phyloP scores from a whole-genome alignment of 1,140 invertebrate species.

The Penaeus vannamei region DNA sequence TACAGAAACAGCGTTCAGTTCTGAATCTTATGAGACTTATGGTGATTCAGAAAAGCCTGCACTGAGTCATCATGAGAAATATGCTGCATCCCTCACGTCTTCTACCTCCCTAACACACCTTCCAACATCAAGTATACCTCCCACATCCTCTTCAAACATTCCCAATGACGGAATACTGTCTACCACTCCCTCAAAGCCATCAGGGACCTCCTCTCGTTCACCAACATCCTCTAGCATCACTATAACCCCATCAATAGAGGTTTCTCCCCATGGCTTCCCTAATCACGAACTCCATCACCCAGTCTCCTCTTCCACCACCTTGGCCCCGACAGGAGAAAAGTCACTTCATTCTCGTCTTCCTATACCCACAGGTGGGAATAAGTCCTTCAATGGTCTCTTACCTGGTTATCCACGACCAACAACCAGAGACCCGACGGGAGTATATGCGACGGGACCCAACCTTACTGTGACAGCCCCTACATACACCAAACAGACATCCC shows the following conservation, averaged over 20 bases:
- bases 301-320: conserved; percentile 15
- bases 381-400: conserved; percentile 40
- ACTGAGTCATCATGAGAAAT: no score
- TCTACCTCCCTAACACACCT: no score
- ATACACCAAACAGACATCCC: background rate
- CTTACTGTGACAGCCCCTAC: background rate
- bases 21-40: background rate
- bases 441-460: conserved; percentile 31
- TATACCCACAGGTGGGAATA: conserved; percentile 52
- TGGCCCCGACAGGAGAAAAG: conserved; percentile 30
- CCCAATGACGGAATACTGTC: no score
- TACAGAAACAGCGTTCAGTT: background rate
- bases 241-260: background rate
- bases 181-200: no score
- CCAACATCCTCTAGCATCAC: background rate
- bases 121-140: no score
- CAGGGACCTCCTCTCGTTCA: background rate
- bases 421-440: conserved; percentile 43
- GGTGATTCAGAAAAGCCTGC: no score
- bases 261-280: background rate
- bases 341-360: conserved; percentile 43
- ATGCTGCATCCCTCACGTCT: no score
- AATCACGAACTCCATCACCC: conserved; percentile 25
- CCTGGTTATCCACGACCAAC: conserved; percentile 33
- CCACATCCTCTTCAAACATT: no score